Evolutionary conservation across 2,888 invertebrate species (phyloP).

Genomic region (Troilus luridus): DNA sequence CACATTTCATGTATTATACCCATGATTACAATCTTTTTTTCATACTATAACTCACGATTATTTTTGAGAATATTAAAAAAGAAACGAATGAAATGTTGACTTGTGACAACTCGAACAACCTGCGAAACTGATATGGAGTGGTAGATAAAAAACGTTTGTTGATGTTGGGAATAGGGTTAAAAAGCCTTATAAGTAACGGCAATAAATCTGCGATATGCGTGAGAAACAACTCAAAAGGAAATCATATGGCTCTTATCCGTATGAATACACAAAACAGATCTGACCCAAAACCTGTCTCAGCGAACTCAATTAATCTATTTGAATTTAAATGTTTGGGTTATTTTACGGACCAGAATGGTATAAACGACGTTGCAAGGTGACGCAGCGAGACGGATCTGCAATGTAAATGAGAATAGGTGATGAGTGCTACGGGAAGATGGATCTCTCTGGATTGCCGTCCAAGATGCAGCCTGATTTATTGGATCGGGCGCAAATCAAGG

Average conservation of each 20-base stretch:
- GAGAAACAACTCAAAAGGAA: neutral
- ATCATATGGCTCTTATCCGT: neutral
- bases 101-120: too few relatives aligned
- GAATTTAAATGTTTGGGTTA: neutral
- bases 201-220: too few relatives aligned
- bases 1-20: too few relatives aligned
- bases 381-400: neutral
- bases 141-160: too few relatives aligned
- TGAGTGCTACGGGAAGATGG: slow-evolving; percentile 1
- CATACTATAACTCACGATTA: too few relatives aligned
- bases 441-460: slow-evolving; percentile 1
- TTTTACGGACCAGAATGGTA: neutral
- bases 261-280: neutral
- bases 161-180: too few relatives aligned
- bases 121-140: too few relatives aligned
- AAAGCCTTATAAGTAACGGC: too few relatives aligned
- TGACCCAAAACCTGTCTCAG: neutral
- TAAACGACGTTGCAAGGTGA: neutral
- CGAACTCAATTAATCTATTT: neutral
- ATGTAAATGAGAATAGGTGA: slow-evolving; percentile 28
- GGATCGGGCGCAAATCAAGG: slow-evolving; percentile 17
- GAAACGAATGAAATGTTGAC: too few relatives aligned
- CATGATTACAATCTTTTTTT: too few relatives aligned
- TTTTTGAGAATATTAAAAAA: too few relatives aligned
- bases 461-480: slow-evolving; percentile 15